phyloP scores from a whole-genome alignment of 2,797 vertebrate species.

The Danio kyathit region DNA sequence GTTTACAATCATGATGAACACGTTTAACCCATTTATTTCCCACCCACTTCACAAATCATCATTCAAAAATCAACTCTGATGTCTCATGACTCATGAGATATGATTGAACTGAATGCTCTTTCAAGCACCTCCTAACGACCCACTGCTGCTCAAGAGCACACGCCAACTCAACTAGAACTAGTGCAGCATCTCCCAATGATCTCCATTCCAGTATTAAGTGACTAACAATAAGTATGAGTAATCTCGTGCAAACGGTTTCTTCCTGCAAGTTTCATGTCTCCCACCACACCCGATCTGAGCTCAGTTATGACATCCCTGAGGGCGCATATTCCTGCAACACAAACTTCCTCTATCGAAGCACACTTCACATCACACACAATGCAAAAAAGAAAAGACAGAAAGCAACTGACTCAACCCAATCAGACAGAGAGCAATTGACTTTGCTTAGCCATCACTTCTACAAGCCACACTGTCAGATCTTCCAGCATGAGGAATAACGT shows the following conservation, averaged over 20 bases:
- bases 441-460: neutral
- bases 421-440: neutral
- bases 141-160: neutral
- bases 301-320: slow-evolving; percentile 28
- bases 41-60: neutral
- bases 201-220: neutral
- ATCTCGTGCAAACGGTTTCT: neutral
- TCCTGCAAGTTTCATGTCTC: slow-evolving; percentile 21
- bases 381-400: neutral
- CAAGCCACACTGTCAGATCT: neutral
- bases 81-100: slow-evolving; percentile 9
- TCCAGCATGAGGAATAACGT: neutral
- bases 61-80: neutral
- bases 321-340: slow-evolving; percentile 35
- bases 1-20: too few relatives aligned
- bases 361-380: neutral
- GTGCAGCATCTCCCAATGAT: neutral
- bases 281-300: slow-evolving; percentile 31
- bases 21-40: neutral
- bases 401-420: neutral
- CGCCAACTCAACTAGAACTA: slow-evolving; percentile 9
- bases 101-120: slow-evolving; percentile 55
- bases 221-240: neutral
- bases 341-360: slow-evolving; percentile 27
- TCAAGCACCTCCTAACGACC: slow-evolving; percentile 15